phyloP scores from a whole-genome alignment of 1,140 invertebrate genomes.

The Drosophila ironensis region DNA sequence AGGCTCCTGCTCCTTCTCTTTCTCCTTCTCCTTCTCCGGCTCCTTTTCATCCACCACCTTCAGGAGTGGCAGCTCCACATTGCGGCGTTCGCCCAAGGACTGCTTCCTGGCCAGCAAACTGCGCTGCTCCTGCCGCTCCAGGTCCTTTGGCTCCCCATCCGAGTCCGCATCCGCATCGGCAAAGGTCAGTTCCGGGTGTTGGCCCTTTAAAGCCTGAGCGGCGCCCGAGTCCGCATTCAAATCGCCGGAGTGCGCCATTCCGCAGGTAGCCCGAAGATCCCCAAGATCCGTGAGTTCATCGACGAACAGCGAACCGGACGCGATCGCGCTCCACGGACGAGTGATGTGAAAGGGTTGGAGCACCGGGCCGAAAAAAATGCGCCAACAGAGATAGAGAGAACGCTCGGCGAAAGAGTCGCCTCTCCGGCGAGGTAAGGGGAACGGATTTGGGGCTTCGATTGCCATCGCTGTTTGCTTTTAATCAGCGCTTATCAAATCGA shows the following conservation, averaged over 20 bases:
- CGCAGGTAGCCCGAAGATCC: not conserved
- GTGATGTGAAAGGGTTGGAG: conserved; percentile 23
- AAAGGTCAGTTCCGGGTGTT: conserved; percentile 36
- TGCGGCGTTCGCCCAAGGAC: conserved; percentile 42
- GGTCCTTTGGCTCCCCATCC: not conserved
- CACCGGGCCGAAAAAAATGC: conserved; percentile 4
- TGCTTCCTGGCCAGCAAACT: conserved; percentile 16
- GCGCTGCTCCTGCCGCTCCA: not conserved
- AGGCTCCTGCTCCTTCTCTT: conserved; percentile 27
- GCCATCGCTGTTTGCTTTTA: conserved; percentile 59
- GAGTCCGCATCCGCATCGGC: conserved; percentile 42
- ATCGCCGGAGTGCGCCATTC: not conserved
- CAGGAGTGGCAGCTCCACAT: conserved; percentile 49
- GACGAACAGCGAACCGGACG: conserved; percentile 14
- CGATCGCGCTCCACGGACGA: conserved; percentile 28
- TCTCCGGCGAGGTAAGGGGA: not conserved
- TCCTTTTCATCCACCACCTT: conserved; percentile 42
- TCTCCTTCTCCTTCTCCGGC: conserved; percentile 4
- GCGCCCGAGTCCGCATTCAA: conserved; percentile 17
- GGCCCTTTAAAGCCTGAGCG: conserved; percentile 52
- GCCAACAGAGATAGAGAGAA: conserved; percentile 1
- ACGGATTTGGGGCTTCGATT: conserved; percentile 24
- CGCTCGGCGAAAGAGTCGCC: not conserved
- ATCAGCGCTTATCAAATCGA: conserved; percentile 69
- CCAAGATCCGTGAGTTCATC: not conserved